A percentile compares a stretch with the other conserved stretches of the same genome.
phyloP scores from a whole-genome alignment of 2,888 invertebrate genomes.

The Heliconius erato region DNA sequence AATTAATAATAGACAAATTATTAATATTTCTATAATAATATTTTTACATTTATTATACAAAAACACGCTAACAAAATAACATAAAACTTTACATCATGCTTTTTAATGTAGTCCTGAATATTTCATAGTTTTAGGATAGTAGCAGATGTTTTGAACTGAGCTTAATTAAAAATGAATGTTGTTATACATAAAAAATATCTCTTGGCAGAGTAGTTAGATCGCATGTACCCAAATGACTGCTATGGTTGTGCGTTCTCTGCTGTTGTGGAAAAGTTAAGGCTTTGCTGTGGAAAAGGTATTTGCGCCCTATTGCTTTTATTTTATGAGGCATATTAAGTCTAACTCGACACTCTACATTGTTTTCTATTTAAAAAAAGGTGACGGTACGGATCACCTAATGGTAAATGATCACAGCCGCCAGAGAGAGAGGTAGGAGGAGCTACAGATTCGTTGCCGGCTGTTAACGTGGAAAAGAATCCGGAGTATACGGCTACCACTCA shows the following conservation, averaged over 20 bases:
- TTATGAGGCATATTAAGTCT: not conserved
- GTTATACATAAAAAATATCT: conserved; percentile 1
- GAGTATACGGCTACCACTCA: no score
- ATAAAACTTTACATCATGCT: not conserved
- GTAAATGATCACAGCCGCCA: no score
- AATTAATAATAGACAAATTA: not conserved
- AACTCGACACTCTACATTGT: not conserved
- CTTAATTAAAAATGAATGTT: not conserved
- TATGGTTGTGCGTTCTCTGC: not conserved
- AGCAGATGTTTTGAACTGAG: conserved; percentile 1
- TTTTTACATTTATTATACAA: not conserved
- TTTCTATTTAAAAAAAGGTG: no score
- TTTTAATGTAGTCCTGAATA: not conserved
- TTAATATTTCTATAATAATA: not conserved
- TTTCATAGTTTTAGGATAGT: conserved; percentile 7
- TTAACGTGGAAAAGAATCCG: no score
- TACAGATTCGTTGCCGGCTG: no score
- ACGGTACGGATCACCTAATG: no score
- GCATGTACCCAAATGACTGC: not conserved
- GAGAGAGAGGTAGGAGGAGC: no score
- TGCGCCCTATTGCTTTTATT: not conserved
- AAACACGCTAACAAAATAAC: not conserved
- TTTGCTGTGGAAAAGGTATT: not conserved
- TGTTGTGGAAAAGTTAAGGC: not conserved
- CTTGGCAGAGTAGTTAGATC: not conserved